Conservation (phyloP, 2,113 vertebrate genomes). For the Prietella phreatophila region DNA sequence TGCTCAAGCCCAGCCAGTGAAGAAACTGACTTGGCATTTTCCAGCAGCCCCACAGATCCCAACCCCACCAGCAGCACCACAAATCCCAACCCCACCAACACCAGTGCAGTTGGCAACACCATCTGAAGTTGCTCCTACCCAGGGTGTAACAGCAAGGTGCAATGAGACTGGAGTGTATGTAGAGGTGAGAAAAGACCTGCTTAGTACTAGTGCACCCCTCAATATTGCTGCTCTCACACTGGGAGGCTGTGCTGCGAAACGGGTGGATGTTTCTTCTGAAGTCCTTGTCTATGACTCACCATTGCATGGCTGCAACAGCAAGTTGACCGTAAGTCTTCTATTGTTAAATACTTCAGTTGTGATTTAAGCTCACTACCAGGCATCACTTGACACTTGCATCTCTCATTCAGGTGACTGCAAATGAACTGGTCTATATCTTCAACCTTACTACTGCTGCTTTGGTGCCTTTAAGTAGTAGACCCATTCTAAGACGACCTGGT, state of each 20-base stretch:
- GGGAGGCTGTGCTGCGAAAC: slow-evolving; percentile 58
- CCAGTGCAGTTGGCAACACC: background rate
- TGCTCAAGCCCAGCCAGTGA: slow-evolving; percentile 19
- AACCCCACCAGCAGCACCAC: background rate
- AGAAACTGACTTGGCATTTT: slow-evolving; percentile 40
- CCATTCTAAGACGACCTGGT: slow-evolving; percentile 59
- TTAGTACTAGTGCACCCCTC: no score
- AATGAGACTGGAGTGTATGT: slow-evolving; percentile 53
- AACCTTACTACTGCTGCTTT: slow-evolving; percentile 58
- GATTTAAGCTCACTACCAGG: no score
- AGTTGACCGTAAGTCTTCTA: slow-evolving; percentile 31
- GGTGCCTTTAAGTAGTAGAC: slow-evolving; percentile 41
- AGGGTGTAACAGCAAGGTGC: slow-evolving; percentile 58
- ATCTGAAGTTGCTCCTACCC: slow-evolving; percentile 45
- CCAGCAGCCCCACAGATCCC: background rate
- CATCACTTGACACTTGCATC: background rate
- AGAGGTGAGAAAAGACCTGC: slow-evolving; percentile 63
- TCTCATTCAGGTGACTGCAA: slow-evolving; percentile 58
- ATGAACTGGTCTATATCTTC: slow-evolving; percentile 63
- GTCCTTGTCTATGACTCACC: slow-evolving; percentile 54
- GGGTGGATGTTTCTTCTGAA: slow-evolving; percentile 10
- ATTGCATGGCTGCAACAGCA: slow-evolving; percentile 38
- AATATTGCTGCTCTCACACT: slow-evolving; percentile 60
- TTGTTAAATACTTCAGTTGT: background rate
- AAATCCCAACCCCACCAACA: background rate